Conservation (phyloP, 1,140 invertebrate genomes). For the Neodiprion virginianus region DNA sequence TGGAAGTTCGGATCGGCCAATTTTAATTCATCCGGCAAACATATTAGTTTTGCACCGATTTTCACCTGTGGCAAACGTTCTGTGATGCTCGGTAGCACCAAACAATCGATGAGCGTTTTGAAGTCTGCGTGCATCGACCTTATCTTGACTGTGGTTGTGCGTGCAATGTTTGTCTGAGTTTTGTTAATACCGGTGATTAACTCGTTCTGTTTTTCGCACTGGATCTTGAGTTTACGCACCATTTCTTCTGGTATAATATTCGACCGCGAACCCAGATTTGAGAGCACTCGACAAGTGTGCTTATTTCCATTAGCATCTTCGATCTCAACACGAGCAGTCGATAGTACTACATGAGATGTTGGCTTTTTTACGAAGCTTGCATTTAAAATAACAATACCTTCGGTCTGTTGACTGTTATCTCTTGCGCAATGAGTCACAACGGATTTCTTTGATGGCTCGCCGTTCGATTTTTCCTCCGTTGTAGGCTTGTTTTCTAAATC, state of each 20-base stretch:
- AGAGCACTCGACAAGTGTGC: slow-evolving; percentile 25
- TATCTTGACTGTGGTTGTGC: slow-evolving; percentile 20
- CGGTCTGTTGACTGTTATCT: not conserved
- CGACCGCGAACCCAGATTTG: slow-evolving; percentile 32
- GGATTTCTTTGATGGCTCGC: not conserved
- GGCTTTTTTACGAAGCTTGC: slow-evolving; percentile 8
- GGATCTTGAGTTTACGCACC: slow-evolving; percentile 16
- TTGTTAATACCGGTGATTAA: slow-evolving; percentile 23
- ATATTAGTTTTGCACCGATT: slow-evolving; percentile 13
- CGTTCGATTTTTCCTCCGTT: not conserved
- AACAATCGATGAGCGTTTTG: slow-evolving; percentile 16
- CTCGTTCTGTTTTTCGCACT: slow-evolving; percentile 6
- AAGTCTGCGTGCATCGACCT: slow-evolving; percentile 25
- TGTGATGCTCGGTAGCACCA: slow-evolving; percentile 27
- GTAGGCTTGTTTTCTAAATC: not conserved
- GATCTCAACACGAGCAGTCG: slow-evolving; percentile 30
- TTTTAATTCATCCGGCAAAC: slow-evolving; percentile 20
- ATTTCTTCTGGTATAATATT: slow-evolving; percentile 28
- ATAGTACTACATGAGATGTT: slow-evolving; percentile 19
- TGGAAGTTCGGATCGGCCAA: slow-evolving; percentile 42
- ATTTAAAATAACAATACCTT: not conserved
- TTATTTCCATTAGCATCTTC: slow-evolving; percentile 18
- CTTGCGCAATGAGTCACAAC: not conserved
- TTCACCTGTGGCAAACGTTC: slow-evolving; percentile 20
- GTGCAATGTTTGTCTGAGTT: slow-evolving; percentile 16